Evolutionary conservation across 1,140 invertebrate genomes (phyloP), one percentile per base, ranked within the genome.

Genomic region (Orussus abietinus): DNA sequence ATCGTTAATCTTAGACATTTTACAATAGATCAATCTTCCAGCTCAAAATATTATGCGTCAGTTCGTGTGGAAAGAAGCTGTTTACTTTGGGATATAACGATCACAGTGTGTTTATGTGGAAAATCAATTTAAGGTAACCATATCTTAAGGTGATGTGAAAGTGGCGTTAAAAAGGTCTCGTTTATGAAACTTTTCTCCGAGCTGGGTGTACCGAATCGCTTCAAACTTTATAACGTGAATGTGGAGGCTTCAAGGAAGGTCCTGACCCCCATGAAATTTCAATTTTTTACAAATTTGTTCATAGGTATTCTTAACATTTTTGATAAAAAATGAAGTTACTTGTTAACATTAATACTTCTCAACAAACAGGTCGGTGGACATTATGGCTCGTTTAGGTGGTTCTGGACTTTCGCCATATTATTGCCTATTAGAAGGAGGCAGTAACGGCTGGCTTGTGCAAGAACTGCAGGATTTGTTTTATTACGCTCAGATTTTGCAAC

Each of bases 391-490:
- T 39, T 50, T 71, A 17, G 80, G 80, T 4, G 80, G 79, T 0
- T 47, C 47, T 12, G 75, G 77, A 14, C 48, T 82, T 2, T 64
- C 74, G 14, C 80, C 81, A 0, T 83, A 74, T 53, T 78, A 77
- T 44, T 72, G 75, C 36, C 57, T 81, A 4, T 67, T 83, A 3
- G 76, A 82, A 21, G 74, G 75, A 30, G 79, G 77, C 0, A 63
- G 69, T 3, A 68, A 74, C 0, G 82, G 83, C 11, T 82, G 80
- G 73, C 64, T 85, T 13, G 81, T 84, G 44, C 75, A 79, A 18
- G 83, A 86, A 63, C 79, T 86, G 35, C 67, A 83, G 41, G 80
- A 85, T 52, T 67, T 84, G 22, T 86, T 87, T 62, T 84, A 85
- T 62, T 86, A 84, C 62, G 78, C 82, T 43, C 82, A 86, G 69